Conservation (phyloP, 2,888 invertebrate genomes). For the Azorinus chamasolen region DNA sequence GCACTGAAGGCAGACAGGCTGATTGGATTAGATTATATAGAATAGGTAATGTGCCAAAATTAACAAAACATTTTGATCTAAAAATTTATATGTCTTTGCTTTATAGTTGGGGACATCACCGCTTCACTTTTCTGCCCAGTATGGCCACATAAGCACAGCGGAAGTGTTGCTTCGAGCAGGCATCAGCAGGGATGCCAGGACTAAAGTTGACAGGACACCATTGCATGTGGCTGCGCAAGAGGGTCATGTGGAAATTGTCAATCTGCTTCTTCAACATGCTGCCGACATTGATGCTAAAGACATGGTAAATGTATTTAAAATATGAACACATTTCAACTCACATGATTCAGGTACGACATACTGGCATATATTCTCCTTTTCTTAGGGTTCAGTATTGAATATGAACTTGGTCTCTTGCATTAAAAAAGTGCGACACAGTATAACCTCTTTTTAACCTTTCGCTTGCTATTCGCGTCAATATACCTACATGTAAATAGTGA, state of each 20-base stretch:
- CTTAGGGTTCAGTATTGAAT: too few species aligned
- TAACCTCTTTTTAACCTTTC: too few species aligned
- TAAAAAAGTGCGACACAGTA: too few species aligned
- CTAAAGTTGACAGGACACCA: constrained; percentile 97
- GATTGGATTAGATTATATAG: too few species aligned
- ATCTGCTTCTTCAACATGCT: constrained; percentile 90
- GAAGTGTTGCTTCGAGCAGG: constrained; percentile 94
- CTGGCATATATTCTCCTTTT: too few species aligned
- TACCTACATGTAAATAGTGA: too few species aligned
- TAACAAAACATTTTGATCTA: not conserved
- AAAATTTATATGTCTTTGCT: constrained; percentile 4
- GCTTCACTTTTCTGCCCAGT: constrained; percentile 94
- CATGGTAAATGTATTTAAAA: constrained; percentile 91
- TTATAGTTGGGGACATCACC: constrained; percentile 95
- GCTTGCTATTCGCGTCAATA: too few species aligned
- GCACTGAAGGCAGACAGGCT: too few species aligned
- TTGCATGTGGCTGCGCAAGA: constrained; percentile 95
- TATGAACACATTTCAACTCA: too few species aligned
- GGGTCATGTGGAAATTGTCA: constrained; percentile 92
- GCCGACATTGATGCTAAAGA: constrained; percentile 92
- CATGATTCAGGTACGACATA: too few species aligned
- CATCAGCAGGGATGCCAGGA: constrained; percentile 94
- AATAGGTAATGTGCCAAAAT: too few species aligned
- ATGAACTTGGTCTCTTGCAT: too few species aligned
- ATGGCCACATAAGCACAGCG: constrained; percentile 93